Evolutionary conservation across 1,140 invertebrate species (phyloP), one percentile per base, ranked within the genome.

Genomic region (Lucilia sericata): DNA sequence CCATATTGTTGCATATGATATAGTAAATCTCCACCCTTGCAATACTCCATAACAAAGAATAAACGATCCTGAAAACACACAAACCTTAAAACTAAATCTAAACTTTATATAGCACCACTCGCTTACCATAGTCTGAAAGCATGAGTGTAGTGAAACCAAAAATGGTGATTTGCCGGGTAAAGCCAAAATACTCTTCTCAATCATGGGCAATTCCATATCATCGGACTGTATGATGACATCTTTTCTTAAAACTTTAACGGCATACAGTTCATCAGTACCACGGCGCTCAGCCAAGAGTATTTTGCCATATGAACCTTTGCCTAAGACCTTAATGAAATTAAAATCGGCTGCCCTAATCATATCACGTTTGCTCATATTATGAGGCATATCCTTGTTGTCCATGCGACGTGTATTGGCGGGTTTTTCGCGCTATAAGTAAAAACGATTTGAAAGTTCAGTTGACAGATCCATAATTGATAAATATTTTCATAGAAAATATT

Each of bases 11-110:
- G 99, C 88, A 99, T 99, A 93, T 99, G 97, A 91, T 99, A 99
- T 99, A 99, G 99, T 25, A 99, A 93, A 93, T 99, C 99, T 42
- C 99, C 99, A 13, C 99, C 99, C 91, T 99, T 99, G 12, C 99
- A 98, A 91, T 99, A 99, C 91, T 99, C 99, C 99, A 99, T 99
- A 2, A 99, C 99, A 92, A 99, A 99, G 92, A 99, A 99, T n/a
- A 99, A 93, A 4, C 98, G 96, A 92, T 99, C 98, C n/a, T n/a
- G n/a, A n/a, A n/a, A n/a, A n/a, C n/a, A n/a, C n/a, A n/a, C n/a
- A n/a, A n/a, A n/a, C n/a, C n/a, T n/a, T n/a, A n/a, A n/a, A n/a
- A n/a, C n/a, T n/a, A n/a, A n/a, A n/a, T n/a, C n/a, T n/a, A n/a
- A n/a, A n/a, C n/a, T n/a, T n/a, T n/a, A n/a, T n/a, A n/a, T n/a